Percentiles rank a stretch among this genome's conserved stretches.
phyloP scores from a whole-genome alignment of 2,113 vertebrate species.

The Dromaius novaehollandiae region DNA sequence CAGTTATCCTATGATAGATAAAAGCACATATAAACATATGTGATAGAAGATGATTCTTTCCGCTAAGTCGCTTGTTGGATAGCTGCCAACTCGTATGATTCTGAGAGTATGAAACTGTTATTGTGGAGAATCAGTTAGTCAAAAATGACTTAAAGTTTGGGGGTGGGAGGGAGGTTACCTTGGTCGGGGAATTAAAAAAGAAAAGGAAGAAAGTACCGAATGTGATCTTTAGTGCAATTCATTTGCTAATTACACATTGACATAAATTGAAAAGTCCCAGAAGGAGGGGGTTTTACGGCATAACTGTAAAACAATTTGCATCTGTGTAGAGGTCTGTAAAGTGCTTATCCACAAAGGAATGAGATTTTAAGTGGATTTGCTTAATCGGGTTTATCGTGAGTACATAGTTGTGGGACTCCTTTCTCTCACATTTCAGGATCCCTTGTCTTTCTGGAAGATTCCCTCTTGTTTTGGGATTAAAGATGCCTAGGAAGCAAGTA shows the following conservation, averaged over 20 bases:
- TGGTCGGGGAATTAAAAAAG: neutral
- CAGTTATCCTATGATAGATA: neutral
- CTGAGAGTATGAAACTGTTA: neutral
- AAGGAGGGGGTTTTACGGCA: conserved; percentile 44
- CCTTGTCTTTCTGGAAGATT: conserved; percentile 48
- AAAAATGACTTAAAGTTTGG: neutral
- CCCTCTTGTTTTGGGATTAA: neutral
- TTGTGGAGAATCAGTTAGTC: neutral
- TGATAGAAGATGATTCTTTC: neutral
- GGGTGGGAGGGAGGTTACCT: neutral
- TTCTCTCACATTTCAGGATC: neutral
- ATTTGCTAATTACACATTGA: conserved; percentile 63
- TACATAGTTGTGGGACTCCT: neutral
- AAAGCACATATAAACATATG: neutral
- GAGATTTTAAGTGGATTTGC: conserved; percentile 60
- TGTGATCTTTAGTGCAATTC: conserved; percentile 48
- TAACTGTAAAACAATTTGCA: conserved; percentile 62
- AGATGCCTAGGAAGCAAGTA: neutral
- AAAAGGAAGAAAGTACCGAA: conserved; percentile 1
- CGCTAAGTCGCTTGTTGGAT: neutral
- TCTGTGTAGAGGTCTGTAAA: conserved; percentile 45
- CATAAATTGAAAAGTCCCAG: conserved; percentile 56
- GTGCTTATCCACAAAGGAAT: conserved; percentile 60
- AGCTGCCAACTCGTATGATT: neutral
- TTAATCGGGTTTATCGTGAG: conserved; percentile 38